Evolutionary conservation across 2,888 invertebrate genomes (phyloP).

Genomic region (Cryptocephalus primarius): DNA sequence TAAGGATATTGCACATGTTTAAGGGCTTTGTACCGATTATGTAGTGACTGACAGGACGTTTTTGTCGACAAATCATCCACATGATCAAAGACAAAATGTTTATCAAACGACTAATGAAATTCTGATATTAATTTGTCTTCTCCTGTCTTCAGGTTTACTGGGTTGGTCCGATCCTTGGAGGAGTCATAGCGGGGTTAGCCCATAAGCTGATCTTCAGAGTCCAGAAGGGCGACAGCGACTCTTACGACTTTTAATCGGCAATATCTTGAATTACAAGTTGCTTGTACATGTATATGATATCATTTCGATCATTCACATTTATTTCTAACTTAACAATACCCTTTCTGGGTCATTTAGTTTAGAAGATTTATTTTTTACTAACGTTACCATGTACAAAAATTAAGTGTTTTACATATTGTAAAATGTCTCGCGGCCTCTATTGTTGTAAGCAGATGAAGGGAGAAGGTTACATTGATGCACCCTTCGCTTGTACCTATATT

Average conservation of each 20-base stretch:
- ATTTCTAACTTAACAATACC: not conserved
- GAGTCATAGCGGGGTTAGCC: constrained; percentile 42
- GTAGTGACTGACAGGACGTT: no score
- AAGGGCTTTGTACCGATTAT: no score
- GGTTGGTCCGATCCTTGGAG: constrained; percentile 52
- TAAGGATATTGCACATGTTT: constrained; percentile 25
- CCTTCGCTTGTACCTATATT: no score
- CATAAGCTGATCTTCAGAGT: constrained; percentile 51
- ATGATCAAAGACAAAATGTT: no score
- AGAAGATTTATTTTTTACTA: not conserved
- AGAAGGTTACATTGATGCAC: no score
- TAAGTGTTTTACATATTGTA: not conserved
- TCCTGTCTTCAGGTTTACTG: constrained; percentile 45
- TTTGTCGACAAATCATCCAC: no score
- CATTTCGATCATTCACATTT: not conserved
- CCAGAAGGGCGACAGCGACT: constrained; percentile 61
- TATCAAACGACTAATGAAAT: no score
- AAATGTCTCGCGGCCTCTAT: not conserved
- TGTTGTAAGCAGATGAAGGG: no score
- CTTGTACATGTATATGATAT: no score
- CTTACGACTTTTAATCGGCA: constrained; percentile 59
- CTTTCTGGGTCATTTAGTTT: not conserved
- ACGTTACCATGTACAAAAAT: not conserved
- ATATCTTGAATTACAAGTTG: not conserved
- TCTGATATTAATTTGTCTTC: no score